A percentile compares a stretch with the other conserved stretches of the same genome.
phyloP scores from a whole-genome alignment of 2,888 invertebrate genomes.

The Dynastes hyllus region DNA sequence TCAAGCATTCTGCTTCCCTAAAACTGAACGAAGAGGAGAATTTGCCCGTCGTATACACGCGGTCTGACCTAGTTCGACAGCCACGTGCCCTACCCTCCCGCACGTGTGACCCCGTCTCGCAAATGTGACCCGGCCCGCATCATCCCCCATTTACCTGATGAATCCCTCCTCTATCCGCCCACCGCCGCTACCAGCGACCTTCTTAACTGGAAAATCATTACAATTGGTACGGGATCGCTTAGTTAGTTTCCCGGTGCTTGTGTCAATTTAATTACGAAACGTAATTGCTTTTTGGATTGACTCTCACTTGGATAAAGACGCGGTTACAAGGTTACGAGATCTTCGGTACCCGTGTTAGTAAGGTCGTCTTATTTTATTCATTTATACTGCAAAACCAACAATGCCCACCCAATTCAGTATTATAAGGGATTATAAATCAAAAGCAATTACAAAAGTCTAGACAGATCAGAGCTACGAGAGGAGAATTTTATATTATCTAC shows the following conservation, averaged over 20 bases:
- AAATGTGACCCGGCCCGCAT: slow-evolving; percentile 24
- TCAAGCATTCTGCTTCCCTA: slow-evolving; percentile 13
- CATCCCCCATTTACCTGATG: slow-evolving; percentile 4
- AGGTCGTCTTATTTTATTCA: neutral
- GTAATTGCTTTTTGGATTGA: slow-evolving; percentile 6
- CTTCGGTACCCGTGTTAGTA: neutral
- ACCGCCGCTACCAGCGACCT: neutral
- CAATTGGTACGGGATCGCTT: slow-evolving; percentile 2
- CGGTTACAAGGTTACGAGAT: neutral
- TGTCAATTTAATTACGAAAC: slow-evolving; percentile 23
- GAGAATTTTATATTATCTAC: too few relatives aligned
- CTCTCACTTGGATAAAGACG: neutral
- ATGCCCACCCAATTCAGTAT: neutral
- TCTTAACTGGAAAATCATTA: slow-evolving; percentile 19
- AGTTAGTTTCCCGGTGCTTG: neutral
- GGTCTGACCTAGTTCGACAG: slow-evolving; percentile 29
- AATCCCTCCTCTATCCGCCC: neutral
- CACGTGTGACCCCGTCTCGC: slow-evolving; percentile 36
- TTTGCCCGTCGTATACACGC: neutral
- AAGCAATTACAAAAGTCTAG: neutral
- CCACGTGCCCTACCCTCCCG: slow-evolving; percentile 32
- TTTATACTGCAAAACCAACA: too few relatives aligned
- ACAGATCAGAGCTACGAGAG: too few relatives aligned
- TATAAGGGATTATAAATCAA: neutral
- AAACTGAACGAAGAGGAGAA: neutral